A percentile compares a stretch with the other conserved stretches of the same genome.
Conservation (phyloP, 2,113 vertebrate species). For the Sorex araneus region DNA sequence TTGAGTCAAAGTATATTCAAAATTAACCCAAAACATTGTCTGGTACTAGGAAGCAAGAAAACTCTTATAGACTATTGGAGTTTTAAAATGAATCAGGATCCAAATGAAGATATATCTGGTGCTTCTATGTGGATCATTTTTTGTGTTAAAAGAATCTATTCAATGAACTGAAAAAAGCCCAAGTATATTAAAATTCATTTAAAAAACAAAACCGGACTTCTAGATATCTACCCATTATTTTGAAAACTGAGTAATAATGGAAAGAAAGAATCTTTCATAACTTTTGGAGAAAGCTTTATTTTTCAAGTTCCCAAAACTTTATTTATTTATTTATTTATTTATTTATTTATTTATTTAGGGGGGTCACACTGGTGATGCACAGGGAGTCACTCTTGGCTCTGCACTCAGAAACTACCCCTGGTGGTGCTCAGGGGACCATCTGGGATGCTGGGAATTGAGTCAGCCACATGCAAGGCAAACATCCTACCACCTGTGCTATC, state of each 20-base stretch:
- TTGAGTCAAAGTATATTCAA: not conserved
- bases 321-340: slow-evolving; percentile 63
- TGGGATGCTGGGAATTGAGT: too few species aligned
- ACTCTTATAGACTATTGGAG: not conserved
- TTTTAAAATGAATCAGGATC: not conserved
- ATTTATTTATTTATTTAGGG: slow-evolving; percentile 52
- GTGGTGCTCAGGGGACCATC: too few species aligned
- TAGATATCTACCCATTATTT: not conserved
- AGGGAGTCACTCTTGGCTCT: too few species aligned
- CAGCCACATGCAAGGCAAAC: too few species aligned
- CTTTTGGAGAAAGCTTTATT: not conserved
- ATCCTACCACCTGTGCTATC: too few species aligned
- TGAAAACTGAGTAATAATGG: too few species aligned
- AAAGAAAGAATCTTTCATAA: not conserved
- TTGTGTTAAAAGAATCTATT: not conserved
- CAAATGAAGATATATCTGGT: not conserved
- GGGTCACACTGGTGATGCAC: too few species aligned
- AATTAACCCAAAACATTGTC: not conserved
- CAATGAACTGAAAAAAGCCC: not conserved
- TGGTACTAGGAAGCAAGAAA: not conserved
- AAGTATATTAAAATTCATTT: not conserved
- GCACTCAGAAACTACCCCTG: too few species aligned
- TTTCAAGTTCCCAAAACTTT: slow-evolving; percentile 37
- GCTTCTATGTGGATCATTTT: not conserved
- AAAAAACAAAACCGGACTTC: not conserved